Evolutionary conservation across 2,113 vertebrate species (phyloP).

Genomic region (Lathamus discolor): DNA sequence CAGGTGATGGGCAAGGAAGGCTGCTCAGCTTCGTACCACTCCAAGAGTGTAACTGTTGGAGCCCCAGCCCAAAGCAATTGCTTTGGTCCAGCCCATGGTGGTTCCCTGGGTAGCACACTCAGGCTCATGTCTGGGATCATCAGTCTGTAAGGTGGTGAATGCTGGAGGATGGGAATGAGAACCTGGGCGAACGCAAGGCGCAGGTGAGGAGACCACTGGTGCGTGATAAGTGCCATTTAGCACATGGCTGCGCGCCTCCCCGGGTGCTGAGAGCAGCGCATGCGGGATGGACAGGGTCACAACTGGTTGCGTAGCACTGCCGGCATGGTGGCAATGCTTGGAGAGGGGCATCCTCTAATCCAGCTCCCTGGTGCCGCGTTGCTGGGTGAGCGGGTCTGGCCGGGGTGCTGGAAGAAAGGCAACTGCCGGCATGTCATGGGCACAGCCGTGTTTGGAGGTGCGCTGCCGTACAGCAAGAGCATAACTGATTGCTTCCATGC

Average conservation of each 20-base stretch:
- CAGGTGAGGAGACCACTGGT: neutral
- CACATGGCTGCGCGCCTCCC: neutral
- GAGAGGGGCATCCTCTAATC: neutral
- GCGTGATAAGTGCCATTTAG: neutral
- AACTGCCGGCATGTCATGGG: accelerated
- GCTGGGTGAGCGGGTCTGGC: neutral
- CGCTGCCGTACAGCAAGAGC: neutral
- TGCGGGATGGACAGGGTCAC: neutral
- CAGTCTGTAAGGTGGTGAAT: accelerated
- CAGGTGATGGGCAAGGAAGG: neutral
- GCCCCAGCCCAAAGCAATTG: neutral
- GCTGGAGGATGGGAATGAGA: accelerated
- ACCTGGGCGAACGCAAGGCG: neutral
- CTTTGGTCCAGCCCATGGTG: neutral
- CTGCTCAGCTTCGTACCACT: neutral
- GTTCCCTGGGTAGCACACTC: neutral
- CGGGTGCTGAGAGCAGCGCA: accelerated
- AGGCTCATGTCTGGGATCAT: neutral
- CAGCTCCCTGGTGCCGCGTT: accelerated
- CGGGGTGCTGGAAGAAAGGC: neutral
- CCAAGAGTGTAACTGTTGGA: accelerated
- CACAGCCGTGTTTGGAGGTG: neutral
- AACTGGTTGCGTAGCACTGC: accelerated
- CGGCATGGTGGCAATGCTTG: neutral
- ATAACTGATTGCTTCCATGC: constrained; percentile 66